A percentile compares a stretch with the other conserved stretches of the same genome.
Evolutionary conservation across 1,140 invertebrate genomes (phyloP).

Genomic region (Saccostrea echinata): DNA sequence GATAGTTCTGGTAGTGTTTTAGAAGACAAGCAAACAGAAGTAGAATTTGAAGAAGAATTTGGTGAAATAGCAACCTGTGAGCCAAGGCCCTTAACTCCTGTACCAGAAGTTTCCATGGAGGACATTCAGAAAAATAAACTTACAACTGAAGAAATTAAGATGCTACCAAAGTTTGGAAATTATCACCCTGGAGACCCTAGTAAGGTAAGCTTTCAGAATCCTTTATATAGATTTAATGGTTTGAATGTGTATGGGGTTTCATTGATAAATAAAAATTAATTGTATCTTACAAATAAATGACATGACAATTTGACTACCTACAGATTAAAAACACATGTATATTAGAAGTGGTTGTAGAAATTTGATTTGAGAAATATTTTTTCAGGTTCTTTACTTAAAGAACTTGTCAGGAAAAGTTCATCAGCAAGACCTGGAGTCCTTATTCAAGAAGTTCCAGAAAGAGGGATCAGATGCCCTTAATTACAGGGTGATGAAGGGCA

Average conservation of each 20-base stretch:
- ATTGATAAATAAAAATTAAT: too few species aligned
- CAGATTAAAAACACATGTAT: neutral
- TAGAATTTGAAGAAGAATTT: neutral
- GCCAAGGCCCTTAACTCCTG: conserved; percentile 55
- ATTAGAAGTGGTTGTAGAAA: neutral
- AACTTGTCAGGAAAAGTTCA: conserved; percentile 80
- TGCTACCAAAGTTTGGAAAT: conserved; percentile 81
- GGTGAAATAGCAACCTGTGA: neutral
- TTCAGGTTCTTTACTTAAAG: conserved; percentile 82
- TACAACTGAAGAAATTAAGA: conserved; percentile 80
- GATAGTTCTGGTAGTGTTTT: neutral
- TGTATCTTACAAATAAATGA: too few species aligned
- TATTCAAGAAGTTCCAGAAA: conserved; percentile 79
- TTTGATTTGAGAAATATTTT: neutral
- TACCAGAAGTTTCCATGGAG: conserved; percentile 56
- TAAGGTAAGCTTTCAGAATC: conserved; percentile 68
- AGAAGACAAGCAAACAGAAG: neutral
- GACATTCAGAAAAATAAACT: conserved; percentile 72
- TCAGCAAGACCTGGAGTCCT: conserved; percentile 78
- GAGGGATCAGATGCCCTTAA: conserved; percentile 66
- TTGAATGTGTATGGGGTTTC: too few species aligned
- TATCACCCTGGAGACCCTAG: conserved; percentile 79
- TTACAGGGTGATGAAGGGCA: conserved; percentile 81
- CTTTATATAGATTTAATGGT: too few species aligned
- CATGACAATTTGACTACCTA: too few species aligned